These are phyloP conservation scores for Vireo altiloquus DNA, from an alignment of 2,113 vertebrate species.

Conservation along the genomic window DNA sequence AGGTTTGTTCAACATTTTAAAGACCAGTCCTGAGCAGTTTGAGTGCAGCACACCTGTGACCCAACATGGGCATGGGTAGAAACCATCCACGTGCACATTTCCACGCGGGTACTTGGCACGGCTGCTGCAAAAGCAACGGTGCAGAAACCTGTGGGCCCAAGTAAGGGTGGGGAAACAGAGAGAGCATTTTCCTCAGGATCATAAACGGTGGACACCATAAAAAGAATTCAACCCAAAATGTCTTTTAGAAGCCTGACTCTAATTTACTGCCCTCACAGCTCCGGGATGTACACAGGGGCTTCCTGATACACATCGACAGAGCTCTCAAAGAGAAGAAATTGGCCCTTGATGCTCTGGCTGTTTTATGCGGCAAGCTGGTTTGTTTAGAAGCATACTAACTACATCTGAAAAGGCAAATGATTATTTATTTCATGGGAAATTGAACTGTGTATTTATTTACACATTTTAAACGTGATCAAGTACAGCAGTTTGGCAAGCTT, in stretches of 20 bases:
- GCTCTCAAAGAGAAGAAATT: background rate
- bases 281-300: background rate
- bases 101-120: fast-evolving
- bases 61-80: fast-evolving
- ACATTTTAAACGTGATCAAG: constrained; percentile 48
- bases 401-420: constrained; percentile 31
- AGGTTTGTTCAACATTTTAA: no score
- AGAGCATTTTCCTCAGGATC: background rate
- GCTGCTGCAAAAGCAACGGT: background rate
- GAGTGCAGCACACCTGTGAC: background rate
- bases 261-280: background rate
- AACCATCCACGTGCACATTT: background rate
- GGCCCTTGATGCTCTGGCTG: background rate
- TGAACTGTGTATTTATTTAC: constrained; percentile 54
- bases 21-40: background rate
- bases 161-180: background rate
- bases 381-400: constrained; percentile 42
- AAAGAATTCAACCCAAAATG: background rate
- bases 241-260: background rate
- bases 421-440: constrained; percentile 63
- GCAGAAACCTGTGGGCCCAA: background rate
- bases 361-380: constrained; percentile 8
- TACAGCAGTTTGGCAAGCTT: constrained; percentile 59
- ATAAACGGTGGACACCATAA: background rate
- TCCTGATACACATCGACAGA: background rate